These are phyloP conservation scores for Boloria selene DNA, from an alignment of 2,888 invertebrate genomes.

Conservation along the genomic window DNA sequence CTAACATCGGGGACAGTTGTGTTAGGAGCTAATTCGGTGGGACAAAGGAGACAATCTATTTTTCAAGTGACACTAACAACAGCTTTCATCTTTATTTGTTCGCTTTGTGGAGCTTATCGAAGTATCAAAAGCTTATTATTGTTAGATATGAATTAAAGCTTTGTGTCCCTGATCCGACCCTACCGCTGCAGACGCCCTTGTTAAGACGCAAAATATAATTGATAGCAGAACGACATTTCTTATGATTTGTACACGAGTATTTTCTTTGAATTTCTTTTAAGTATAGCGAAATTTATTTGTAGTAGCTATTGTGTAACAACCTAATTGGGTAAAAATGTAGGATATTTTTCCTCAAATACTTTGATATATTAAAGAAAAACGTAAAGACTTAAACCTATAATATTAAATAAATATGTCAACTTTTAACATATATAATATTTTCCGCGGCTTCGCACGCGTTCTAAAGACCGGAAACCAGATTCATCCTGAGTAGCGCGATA, in stretches of 20 bases:
- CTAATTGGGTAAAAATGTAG: too few relatives aligned
- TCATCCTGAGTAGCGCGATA: too few relatives aligned
- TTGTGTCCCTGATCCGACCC: constrained; percentile 8
- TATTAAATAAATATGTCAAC: too few relatives aligned
- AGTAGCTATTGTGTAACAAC: background rate
- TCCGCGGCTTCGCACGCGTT: too few relatives aligned
- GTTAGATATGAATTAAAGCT: constrained; percentile 21
- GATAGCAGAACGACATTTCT: background rate
- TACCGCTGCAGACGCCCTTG: background rate
- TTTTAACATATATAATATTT: too few relatives aligned
- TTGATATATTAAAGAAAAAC: too few relatives aligned
- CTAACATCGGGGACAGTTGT: constrained; percentile 33
- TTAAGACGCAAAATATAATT: constrained; percentile 10
- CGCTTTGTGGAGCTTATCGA: constrained; percentile 37
- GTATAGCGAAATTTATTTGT: background rate
- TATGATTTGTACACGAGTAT: too few relatives aligned
- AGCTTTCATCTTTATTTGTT: constrained; percentile 31
- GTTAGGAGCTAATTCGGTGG: constrained; percentile 37
- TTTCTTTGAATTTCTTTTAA: background rate
- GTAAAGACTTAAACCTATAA: too few relatives aligned
- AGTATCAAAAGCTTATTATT: constrained; percentile 28
- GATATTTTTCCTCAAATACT: too few relatives aligned
- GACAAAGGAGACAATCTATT: constrained; percentile 41
- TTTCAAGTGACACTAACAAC: constrained; percentile 42
- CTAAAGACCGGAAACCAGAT: too few relatives aligned